Evolutionary conservation across 2,888 invertebrate species (phyloP).

Genomic region (Lepeophtheirus nordmannii): DNA sequence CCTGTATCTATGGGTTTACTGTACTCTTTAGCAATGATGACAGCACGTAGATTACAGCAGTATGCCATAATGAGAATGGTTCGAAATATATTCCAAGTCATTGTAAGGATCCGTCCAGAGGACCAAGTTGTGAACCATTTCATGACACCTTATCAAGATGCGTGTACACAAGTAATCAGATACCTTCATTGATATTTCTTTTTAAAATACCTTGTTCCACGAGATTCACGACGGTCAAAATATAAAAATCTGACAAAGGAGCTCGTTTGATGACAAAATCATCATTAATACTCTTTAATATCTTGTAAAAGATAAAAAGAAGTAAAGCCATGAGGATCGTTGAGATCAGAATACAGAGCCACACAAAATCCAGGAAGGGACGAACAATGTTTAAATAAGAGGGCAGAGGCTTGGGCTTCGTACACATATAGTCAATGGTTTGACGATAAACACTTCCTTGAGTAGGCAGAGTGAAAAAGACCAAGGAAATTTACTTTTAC

Average conservation of each 20-base stretch:
- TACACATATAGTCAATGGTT: not conserved
- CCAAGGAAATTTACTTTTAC: too few species aligned
- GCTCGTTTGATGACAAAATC: not conserved
- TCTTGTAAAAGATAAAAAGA: not conserved
- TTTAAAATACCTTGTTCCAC: not conserved
- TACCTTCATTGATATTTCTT: not conserved
- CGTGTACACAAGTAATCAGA: too few species aligned
- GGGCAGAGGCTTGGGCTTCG: not conserved
- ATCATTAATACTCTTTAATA: not conserved
- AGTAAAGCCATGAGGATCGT: not conserved
- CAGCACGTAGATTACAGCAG: not conserved
- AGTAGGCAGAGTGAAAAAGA: not conserved
- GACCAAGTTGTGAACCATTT: not conserved
- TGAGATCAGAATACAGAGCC: not conserved
- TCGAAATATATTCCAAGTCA: not conserved
- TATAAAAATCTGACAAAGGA: not conserved
- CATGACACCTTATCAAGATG: not conserved
- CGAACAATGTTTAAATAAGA: not conserved
- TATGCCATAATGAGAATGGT: not conserved
- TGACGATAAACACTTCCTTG: not conserved
- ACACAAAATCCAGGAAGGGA: not conserved
- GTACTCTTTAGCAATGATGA: slow-evolving; percentile 4
- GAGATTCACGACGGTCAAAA: not conserved
- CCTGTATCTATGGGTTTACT: not conserved
- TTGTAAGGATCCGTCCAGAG: not conserved